Evolutionary conservation across 2,888 invertebrate genomes (phyloP).

Genomic region (Zygothrica quintamaculata): DNA sequence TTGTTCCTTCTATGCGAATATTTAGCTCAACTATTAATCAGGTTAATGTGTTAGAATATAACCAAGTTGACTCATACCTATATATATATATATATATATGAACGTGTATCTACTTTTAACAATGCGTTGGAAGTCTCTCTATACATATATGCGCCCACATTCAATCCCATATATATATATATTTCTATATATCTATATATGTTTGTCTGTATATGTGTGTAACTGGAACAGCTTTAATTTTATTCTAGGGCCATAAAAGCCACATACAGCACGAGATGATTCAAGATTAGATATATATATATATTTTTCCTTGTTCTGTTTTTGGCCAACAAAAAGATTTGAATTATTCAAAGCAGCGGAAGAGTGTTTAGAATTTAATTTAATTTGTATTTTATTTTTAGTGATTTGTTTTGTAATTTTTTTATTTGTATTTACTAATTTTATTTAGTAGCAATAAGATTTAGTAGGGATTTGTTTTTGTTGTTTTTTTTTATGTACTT

Average conservation of each 20-base stretch:
- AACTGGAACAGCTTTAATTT: constrained; percentile 65
- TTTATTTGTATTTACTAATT: neutral
- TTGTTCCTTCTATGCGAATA: neutral
- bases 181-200: constrained; percentile 16
- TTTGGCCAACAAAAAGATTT: constrained; percentile 22
- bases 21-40: constrained; percentile 20
- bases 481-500: constrained; percentile 18
- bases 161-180: constrained; percentile 15
- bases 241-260: constrained; percentile 67
- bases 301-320: neutral
- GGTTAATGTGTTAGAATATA: constrained; percentile 11
- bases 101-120: constrained; percentile 19
- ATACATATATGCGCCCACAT: constrained; percentile 7
- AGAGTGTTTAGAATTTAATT: constrained; percentile 12
- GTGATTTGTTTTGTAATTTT: neutral
- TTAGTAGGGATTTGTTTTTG: too few species aligned
- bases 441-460: constrained; percentile 22
- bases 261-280: constrained; percentile 27
- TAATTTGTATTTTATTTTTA: too few species aligned
- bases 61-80: constrained; percentile 40
- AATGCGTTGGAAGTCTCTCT: constrained; percentile 47
- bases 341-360: constrained; percentile 60
- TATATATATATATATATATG: neutral
- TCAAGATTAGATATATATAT: constrained; percentile 36
- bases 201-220: constrained; percentile 42